These are phyloP conservation scores for Alitta virens DNA, from an alignment of 2,888 invertebrate species.

Conservation along the genomic window DNA sequence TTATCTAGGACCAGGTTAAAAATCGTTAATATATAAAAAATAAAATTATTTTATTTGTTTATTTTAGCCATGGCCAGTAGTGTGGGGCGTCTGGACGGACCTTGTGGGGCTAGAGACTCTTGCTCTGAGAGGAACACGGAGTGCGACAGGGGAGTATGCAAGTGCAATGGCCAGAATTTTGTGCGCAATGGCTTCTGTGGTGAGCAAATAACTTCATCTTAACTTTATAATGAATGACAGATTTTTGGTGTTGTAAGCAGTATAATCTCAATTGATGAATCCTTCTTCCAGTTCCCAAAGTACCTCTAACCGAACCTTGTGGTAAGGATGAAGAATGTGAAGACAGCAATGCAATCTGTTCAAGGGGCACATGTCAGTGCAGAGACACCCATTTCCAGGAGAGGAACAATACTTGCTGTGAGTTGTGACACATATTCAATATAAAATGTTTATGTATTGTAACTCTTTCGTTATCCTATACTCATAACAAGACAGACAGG, in stretches of 20 bases:
- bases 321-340: conserved; percentile 18
- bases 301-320: conserved; percentile 17
- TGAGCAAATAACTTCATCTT: background rate
- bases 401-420: conserved; percentile 9
- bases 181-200: conserved; percentile 9
- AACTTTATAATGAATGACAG: no score
- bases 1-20: no score
- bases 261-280: no score
- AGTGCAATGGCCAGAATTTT: conserved; percentile 4
- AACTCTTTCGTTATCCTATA: no score
- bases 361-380: conserved; percentile 18
- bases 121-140: conserved; percentile 2
- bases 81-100: conserved; percentile 9
- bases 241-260: no score
- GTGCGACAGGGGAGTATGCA: conserved; percentile 9
- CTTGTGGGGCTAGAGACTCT: background rate
- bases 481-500: no score
- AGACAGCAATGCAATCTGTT: conserved; percentile 17
- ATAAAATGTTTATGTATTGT: no score
- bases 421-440: no score
- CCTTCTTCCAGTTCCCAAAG: conserved; percentile 9
- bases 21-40: no score
- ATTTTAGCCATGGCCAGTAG: background rate
- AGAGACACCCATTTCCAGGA: conserved; percentile 7
- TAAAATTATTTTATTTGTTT: no score